phyloP scores from a whole-genome alignment of 2,888 invertebrate species.

The Epicampocera succincta region DNA sequence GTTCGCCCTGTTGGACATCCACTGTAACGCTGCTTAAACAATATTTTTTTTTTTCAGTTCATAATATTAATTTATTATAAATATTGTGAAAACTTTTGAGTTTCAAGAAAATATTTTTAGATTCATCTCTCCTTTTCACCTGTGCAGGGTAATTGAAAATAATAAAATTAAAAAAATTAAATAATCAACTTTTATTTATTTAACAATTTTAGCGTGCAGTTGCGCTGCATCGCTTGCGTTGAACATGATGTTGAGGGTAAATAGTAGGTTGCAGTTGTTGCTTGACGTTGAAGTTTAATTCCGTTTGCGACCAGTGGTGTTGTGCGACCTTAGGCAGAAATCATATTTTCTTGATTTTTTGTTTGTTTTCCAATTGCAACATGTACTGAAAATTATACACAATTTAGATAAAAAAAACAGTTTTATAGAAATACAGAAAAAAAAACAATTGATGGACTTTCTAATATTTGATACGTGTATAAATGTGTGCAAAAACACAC shows the following conservation, averaged over 20 bases:
- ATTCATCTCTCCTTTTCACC: too few species aligned
- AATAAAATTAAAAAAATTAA: too few species aligned
- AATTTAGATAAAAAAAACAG: slow-evolving; percentile 65
- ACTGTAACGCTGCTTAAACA: too few species aligned
- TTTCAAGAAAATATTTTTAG: too few species aligned
- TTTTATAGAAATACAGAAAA: slow-evolving; percentile 52
- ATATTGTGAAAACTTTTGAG: too few species aligned
- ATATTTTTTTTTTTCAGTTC: too few species aligned
- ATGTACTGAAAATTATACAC: slow-evolving; percentile 53
- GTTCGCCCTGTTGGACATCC: too few species aligned
- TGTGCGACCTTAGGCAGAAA: slow-evolving; percentile 51
- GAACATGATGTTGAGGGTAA: slow-evolving; percentile 39
- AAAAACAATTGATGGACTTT: slow-evolving; percentile 45
- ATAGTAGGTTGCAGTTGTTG: slow-evolving; percentile 22
- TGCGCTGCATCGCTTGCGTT: slow-evolving; percentile 12
- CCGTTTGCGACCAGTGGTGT: slow-evolving; percentile 47
- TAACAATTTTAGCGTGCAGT: slow-evolving; percentile 17
- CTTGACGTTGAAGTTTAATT: slow-evolving; percentile 30
- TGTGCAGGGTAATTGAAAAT: too few species aligned
- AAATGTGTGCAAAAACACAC: slow-evolving; percentile 42
- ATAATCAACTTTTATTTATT: slow-evolving; percentile 2
- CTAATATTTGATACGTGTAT: slow-evolving; percentile 44
- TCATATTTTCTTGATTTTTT: slow-evolving; percentile 34
- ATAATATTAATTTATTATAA: too few species aligned
- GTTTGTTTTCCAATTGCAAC: slow-evolving; percentile 35